Evolutionary conservation across 2,113 vertebrate species (phyloP).

Genomic region (Chloroceryle aenea): DNA sequence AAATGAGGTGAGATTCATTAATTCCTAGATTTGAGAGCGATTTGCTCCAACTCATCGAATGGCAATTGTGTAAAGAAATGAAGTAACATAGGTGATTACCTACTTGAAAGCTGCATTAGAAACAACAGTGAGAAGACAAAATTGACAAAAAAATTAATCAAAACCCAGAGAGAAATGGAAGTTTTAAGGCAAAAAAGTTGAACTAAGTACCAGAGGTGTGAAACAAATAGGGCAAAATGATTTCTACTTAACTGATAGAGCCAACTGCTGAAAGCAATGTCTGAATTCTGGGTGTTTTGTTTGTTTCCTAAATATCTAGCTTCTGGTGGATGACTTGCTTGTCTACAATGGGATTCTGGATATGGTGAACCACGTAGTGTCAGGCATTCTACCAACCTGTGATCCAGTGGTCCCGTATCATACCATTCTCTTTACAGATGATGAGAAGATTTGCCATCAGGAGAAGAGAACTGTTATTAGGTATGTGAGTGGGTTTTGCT

Average conservation of each 20-base stretch:
- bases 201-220: neutral
- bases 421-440: slow-evolving; percentile 92
- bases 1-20: slow-evolving; percentile 24
- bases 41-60: neutral
- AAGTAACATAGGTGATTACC: slow-evolving; percentile 43
- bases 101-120: slow-evolving; percentile 11
- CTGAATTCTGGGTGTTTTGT: neutral
- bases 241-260: neutral
- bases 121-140: neutral
- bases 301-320: slow-evolving; percentile 71
- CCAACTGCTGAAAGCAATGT: neutral
- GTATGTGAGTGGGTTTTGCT: slow-evolving; percentile 44
- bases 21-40: slow-evolving; percentile 22
- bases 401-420: slow-evolving; percentile 88
- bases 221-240: neutral
- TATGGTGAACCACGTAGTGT: slow-evolving; percentile 78
- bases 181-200: neutral
- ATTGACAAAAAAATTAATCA: accelerated
- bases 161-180: neutral
- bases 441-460: slow-evolving; percentile 78
- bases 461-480: slow-evolving; percentile 87
- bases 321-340: slow-evolving; percentile 94
- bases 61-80: slow-evolving; percentile 15
- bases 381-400: slow-evolving; percentile 91
- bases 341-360: slow-evolving; percentile 95